These are phyloP conservation scores for Eretmochelys imbricata DNA, from an alignment of 2,113 vertebrate species.

Conservation along the genomic window DNA sequence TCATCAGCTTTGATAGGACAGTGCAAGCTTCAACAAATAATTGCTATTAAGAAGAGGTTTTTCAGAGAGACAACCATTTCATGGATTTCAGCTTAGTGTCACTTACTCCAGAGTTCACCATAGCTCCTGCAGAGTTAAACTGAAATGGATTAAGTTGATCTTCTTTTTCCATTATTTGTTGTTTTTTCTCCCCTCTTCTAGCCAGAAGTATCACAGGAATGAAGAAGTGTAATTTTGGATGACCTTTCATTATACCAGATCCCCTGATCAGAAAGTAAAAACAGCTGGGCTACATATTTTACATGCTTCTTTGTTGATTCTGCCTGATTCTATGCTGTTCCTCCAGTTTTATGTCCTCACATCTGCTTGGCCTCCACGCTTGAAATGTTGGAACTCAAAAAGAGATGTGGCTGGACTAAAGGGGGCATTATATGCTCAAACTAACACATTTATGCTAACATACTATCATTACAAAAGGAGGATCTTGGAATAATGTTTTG, in stretches of 20 bases:
- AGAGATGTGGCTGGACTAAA: neutral
- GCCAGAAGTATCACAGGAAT: constrained; percentile 25
- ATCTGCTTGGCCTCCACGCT: neutral
- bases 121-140: constrained; percentile 11
- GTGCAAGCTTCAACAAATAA: constrained; percentile 26
- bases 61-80: constrained; percentile 17
- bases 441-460: neutral
- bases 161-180: constrained; percentile 37
- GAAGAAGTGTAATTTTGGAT: constrained; percentile 46
- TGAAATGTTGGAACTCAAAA: neutral
- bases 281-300: constrained; percentile 49
- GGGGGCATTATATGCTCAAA: neutral
- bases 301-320: neutral
- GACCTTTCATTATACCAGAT: constrained; percentile 53
- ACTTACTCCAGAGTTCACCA: neutral
- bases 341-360: neutral
- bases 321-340: neutral
- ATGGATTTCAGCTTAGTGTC: neutral
- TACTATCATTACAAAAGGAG: neutral
- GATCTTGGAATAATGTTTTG: neutral
- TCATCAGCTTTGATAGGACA: constrained; percentile 12
- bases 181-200: constrained; percentile 9
- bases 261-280: constrained; percentile 55
- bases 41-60: neutral
- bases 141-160: constrained; percentile 52